Evolutionary conservation across 2,797 vertebrate genomes (phyloP), one percentile per base, ranked within the genome.

Genomic region (Chrosomus eos): DNA sequence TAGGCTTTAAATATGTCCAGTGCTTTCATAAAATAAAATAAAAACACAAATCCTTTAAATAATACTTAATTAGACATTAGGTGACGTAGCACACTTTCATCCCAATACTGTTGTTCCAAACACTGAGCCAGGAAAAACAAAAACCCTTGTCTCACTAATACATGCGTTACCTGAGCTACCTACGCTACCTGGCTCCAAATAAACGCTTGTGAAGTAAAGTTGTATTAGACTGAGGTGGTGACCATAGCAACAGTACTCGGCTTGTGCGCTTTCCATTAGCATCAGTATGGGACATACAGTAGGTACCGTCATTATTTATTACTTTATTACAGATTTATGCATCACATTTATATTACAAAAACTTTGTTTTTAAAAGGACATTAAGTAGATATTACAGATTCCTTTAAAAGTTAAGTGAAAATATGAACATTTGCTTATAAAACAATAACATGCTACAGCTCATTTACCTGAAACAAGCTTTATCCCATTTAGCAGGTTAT

Each of bases 191-290:
- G 58, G 77, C 77, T 79, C 77, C 43, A 45, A 48, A 66, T 66
- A 21, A 66, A 79, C 16, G 11, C 58, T 48, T 45, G 58, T 48
- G 76, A 79, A 66, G 60, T 33, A 64, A 66, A 79, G 60, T 31
- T 79, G 40, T 33, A 16, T 77, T 62, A 60, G 38, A 43, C 60
- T 21, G 60, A 66, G 40, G 58, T 45, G 58, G 76, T 78, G 21
- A 64, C 76, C 76, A 78, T 78, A 78, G 76, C 58, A 78, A 78
- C 76, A 64, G 76, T 55, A 60, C 76, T 78, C 76, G 31, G 58
- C 55, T 64, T 28, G 53, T 62, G 75, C 16, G 1, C 43, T 43
- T 62, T 78, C 55, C 55, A 62, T 19, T 31, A 64, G 76, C 26
- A 64, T 60, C 55, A 18, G 51, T 58, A 58, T n/a, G 51, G 73